Evolutionary conservation across 2,797 vertebrate genomes (phyloP).

Genomic region (Catharus ustulatus): DNA sequence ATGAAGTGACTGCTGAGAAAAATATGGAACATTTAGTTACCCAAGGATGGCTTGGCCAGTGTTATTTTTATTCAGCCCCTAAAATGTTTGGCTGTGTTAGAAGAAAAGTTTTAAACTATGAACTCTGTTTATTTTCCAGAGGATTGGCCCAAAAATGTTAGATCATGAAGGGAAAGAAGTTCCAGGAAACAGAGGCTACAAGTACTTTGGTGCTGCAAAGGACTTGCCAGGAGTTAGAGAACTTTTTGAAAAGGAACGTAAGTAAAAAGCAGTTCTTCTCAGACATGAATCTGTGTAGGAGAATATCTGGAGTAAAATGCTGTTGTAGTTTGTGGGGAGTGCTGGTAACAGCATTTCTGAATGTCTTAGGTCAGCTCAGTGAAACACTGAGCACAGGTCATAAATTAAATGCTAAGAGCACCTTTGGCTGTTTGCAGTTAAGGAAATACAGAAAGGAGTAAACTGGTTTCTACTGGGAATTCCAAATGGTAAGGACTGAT

Average conservation of each 20-base stretch:
- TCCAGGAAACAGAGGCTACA: conserved; percentile 95
- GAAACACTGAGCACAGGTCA: neutral
- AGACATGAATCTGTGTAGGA: fast-evolving
- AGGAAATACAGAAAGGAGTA: neutral
- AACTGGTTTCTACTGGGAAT: neutral
- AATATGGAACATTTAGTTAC: neutral
- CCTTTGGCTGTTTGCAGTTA: neutral
- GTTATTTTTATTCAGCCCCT: neutral
- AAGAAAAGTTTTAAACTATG: neutral
- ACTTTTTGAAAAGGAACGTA: conserved; percentile 96
- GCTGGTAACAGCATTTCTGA: neutral
- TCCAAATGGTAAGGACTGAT: neutral
- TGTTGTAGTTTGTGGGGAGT: neutral
- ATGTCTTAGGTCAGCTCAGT: neutral
- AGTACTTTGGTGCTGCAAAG: conserved; percentile 96
- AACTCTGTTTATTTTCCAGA: conserved; percentile 72
- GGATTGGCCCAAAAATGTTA: conserved; percentile 92
- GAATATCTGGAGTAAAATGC: neutral
- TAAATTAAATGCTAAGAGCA: neutral
- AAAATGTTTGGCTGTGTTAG: neutral
- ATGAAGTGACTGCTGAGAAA: neutral
- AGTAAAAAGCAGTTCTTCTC: conserved; percentile 58
- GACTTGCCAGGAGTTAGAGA: conserved; percentile 94
- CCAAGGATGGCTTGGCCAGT: fast-evolving
- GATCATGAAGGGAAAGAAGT: conserved; percentile 97